A percentile compares a stretch with the other conserved stretches of the same genome.
Evolutionary conservation across 2,797 vertebrate species (phyloP).

Genomic region (Syngnathus rostellatus): DNA sequence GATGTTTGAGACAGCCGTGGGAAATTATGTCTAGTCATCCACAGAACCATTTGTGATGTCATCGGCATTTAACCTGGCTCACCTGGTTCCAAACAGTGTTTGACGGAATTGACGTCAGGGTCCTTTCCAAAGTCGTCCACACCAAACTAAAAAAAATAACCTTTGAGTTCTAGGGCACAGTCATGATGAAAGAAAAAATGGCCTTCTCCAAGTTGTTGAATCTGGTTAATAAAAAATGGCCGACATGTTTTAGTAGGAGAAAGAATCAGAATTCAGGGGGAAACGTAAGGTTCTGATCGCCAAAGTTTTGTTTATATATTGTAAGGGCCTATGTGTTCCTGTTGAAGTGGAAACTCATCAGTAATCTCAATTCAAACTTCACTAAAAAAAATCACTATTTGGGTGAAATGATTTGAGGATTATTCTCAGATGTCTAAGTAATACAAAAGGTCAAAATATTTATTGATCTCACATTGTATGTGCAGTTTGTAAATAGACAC

Average conservation of each 20-base stretch:
- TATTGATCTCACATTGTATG: background rate
- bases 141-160: background rate
- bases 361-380: background rate
- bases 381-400: background rate
- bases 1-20: background rate
- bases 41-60: background rate
- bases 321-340: background rate
- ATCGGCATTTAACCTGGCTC: background rate
- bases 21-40: background rate
- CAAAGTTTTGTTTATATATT: background rate
- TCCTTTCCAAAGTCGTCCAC: background rate
- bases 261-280: background rate
- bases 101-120: background rate
- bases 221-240: background rate
- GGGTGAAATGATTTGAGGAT: background rate
- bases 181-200: background rate
- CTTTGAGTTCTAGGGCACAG: background rate
- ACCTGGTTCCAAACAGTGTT: background rate
- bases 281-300: too few relatives aligned
- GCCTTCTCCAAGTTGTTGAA: background rate
- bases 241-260: background rate
- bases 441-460: background rate
- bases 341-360: background rate
- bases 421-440: conserved; percentile 2
- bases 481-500: too few relatives aligned